A percentile compares a stretch with the other conserved stretches of the same genome.
phyloP scores from a whole-genome alignment of 37 sponge, comb jelly and placozoan species.

The Cladorhizidae sp. region DNA sequence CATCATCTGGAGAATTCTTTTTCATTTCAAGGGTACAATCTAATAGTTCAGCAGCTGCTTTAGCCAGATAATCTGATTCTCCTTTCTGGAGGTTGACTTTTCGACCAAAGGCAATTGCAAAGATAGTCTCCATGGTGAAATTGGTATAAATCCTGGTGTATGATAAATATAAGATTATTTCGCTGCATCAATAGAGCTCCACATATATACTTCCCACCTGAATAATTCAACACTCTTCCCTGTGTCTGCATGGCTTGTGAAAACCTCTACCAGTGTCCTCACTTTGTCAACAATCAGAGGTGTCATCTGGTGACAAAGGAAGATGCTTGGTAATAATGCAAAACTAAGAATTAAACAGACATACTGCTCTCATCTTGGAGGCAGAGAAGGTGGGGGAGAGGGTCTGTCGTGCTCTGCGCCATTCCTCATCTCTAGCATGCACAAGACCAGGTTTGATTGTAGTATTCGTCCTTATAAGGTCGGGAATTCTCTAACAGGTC shows the following conservation, averaged over 20 bases:
- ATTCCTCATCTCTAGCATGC: too few species aligned
- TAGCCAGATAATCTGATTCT: conserved; percentile 51
- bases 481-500: too few species aligned
- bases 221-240: conserved; percentile 47
- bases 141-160: conserved; percentile 23
- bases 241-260: conserved; percentile 25
- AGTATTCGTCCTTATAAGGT: too few species aligned
- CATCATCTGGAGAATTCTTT: background rate
- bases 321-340: too few species aligned
- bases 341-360: too few species aligned
- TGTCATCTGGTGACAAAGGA: conserved; percentile 48
- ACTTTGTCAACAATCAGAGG: conserved; percentile 54
- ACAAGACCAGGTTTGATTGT: too few species aligned
- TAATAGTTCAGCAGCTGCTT: conserved; percentile 24
- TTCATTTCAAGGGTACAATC: conserved; percentile 8
- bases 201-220: conserved; percentile 25
- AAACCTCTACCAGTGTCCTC: conserved; percentile 14
- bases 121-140: conserved; percentile 72
- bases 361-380: too few species aligned
- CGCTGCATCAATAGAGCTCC: background rate
- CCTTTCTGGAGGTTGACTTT: conserved; percentile 36
- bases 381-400: too few species aligned
- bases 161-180: conserved; percentile 32
- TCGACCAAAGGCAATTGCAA: conserved; percentile 71
- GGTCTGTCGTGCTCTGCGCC: too few species aligned